Conservation (phyloP, 1,140 invertebrate genomes). For the Grapholita molesta region DNA sequence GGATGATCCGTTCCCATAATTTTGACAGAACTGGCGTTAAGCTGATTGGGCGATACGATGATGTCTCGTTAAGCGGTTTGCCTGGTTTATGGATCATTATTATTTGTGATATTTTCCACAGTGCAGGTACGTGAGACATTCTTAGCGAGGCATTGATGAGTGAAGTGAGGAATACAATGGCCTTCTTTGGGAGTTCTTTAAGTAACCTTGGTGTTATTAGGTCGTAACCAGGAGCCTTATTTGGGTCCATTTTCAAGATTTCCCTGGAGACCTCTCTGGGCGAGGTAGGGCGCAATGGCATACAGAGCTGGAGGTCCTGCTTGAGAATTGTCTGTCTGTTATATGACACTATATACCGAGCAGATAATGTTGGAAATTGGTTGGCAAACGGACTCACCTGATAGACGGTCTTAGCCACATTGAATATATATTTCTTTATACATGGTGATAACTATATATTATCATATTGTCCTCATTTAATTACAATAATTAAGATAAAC, state of each 20-base stretch:
- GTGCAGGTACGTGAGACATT: neutral
- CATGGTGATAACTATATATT: too few species aligned
- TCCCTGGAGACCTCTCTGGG: conserved; percentile 11
- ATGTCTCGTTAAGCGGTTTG: neutral
- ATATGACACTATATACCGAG: too few species aligned
- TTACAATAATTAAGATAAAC: too few species aligned
- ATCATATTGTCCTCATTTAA: too few species aligned
- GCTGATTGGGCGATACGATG: neutral
- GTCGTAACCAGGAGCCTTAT: conserved; percentile 27
- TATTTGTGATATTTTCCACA: neutral
- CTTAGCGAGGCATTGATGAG: too few species aligned
- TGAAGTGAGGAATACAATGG: too few species aligned
- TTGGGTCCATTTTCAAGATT: neutral
- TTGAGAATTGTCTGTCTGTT: too few species aligned
- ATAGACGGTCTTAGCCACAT: too few species aligned
- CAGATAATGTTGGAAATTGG: too few species aligned
- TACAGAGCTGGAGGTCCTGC: conserved; percentile 18
- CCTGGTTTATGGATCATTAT: neutral
- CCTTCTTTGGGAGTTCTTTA: too few species aligned
- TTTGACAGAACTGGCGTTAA: neutral
- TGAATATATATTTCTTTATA: too few species aligned
- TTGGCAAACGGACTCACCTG: too few species aligned
- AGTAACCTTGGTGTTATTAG: conserved; percentile 20
- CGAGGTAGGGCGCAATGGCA: neutral
- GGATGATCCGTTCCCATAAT: neutral